phyloP scores from a whole-genome alignment of 2,888 invertebrate genomes.

The Cyclophora punctaria region DNA sequence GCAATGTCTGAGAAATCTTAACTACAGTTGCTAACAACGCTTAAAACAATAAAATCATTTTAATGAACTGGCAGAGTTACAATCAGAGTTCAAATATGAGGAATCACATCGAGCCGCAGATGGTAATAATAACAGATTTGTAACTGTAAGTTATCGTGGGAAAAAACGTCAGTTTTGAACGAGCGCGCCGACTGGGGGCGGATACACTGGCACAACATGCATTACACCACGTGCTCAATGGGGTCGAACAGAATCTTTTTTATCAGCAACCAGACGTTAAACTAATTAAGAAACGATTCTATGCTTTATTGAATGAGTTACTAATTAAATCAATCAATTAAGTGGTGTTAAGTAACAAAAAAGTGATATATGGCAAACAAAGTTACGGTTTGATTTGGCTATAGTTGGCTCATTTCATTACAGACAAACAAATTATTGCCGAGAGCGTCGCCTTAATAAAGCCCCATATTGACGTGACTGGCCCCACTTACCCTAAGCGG shows the following conservation, averaged over 20 bases:
- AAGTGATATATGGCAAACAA: neutral
- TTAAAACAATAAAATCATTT: conserved; percentile 10
- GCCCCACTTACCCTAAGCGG: conserved; percentile 69
- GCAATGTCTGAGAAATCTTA: conserved; percentile 31
- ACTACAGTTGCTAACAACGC: conserved; percentile 12
- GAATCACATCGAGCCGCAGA: conserved; percentile 16
- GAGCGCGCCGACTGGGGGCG: conserved; percentile 51
- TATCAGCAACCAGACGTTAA: conserved; percentile 16
- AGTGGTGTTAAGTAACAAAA: neutral
- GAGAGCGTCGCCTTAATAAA: conserved; percentile 61
- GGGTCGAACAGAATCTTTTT: conserved; percentile 34
- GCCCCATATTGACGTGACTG: conserved; percentile 69
- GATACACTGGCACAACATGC: conserved; percentile 49
- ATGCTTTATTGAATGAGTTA: conserved; percentile 8
- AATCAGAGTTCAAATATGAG: neutral
- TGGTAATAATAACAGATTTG: conserved; percentile 43
- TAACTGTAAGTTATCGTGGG: conserved; percentile 59
- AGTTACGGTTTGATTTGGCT: conserved; percentile 2
- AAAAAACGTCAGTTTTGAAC: conserved; percentile 57
- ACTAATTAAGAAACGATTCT: conserved; percentile 8
- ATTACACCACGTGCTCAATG: conserved; percentile 52
- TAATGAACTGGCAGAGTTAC: conserved; percentile 5
- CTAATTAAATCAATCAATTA: neutral
- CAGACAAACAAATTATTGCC: conserved; percentile 62
- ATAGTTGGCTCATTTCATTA: conserved; percentile 28